phyloP scores from a whole-genome alignment of 2,113 vertebrate genomes.

The Actinemys pallida region DNA sequence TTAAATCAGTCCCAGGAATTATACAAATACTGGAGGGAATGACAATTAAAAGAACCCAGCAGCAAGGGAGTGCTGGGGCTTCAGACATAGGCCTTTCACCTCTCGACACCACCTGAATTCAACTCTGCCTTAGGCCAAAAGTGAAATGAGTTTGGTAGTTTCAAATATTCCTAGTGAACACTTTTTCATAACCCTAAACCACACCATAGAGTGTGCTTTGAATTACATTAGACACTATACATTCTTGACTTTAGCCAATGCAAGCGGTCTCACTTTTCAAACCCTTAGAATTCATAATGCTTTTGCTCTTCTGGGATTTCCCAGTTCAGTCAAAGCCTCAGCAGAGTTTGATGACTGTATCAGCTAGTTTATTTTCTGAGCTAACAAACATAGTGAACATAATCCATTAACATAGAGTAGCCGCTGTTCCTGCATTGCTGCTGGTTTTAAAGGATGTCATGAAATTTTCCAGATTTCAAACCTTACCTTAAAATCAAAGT shows the following conservation, averaged over 20 bases:
- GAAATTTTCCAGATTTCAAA: conserved; percentile 11
- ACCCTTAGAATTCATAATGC: background rate
- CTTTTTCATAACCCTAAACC: background rate
- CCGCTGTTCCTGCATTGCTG: background rate
- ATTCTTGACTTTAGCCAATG: background rate
- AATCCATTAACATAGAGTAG: background rate
- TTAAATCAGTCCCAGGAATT: background rate
- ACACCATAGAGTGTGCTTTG: background rate
- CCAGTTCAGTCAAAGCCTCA: background rate
- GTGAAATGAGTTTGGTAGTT: background rate
- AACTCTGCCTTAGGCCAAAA: background rate
- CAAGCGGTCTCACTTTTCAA: background rate
- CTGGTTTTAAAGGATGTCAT: background rate
- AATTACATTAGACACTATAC: background rate
- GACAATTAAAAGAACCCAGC: background rate
- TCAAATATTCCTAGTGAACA: background rate
- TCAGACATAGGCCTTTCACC: background rate
- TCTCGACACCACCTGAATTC: background rate
- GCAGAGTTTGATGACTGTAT: background rate
- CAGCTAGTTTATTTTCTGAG: background rate
- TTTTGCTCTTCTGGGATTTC: background rate
- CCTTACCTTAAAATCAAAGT: conserved; percentile 98
- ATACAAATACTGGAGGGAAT: background rate
- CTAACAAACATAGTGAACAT: conserved; percentile 19
- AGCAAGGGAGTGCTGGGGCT: background rate